Percentiles rank a stretch among this genome's conserved stretches.
phyloP scores from a whole-genome alignment of 2,888 invertebrate species.

The Leucania comma region DNA sequence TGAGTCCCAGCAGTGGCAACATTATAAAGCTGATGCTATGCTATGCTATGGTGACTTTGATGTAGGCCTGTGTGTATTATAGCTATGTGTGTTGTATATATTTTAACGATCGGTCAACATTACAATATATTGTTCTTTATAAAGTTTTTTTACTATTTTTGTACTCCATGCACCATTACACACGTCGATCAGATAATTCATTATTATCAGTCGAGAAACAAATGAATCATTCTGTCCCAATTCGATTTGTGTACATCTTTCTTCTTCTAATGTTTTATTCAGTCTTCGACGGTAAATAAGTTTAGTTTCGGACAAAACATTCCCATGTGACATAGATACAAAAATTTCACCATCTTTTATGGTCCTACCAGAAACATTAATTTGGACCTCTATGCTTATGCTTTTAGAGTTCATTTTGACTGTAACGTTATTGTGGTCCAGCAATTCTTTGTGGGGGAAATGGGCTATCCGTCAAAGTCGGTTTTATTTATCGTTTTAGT shows the following conservation, averaged over 20 bases:
- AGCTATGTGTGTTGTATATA: no score
- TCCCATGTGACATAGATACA: conserved; percentile 89
- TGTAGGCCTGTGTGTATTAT: no score
- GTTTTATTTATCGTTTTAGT: conserved; percentile 90
- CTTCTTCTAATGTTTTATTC: conserved; percentile 86
- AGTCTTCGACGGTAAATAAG: conserved; percentile 86
- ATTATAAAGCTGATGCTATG: no score
- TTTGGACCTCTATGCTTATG: conserved; percentile 16
- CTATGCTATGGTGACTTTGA: no score
- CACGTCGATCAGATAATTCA: conserved; percentile 64
- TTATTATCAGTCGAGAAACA: conserved; percentile 70
- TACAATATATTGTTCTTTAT: not conserved
- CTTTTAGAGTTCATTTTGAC: conserved; percentile 39
- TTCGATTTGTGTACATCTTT: conserved; percentile 80
- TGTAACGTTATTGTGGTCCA: conserved; percentile 66
- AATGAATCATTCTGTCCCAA: conserved; percentile 78
- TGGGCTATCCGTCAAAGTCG: conserved; percentile 89
- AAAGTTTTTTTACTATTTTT: conserved; percentile 23
- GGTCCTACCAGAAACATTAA: conserved; percentile 2
- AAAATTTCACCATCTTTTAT: conserved; percentile 73
- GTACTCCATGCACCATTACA: conserved; percentile 44
- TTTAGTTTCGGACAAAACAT: conserved; percentile 89
- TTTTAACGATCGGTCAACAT: not conserved
- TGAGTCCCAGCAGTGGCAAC: no score
- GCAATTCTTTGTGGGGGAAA: conserved; percentile 87